Conservation (phyloP, 2,888 invertebrate species). For the Teleogryllus oceanicus region DNA sequence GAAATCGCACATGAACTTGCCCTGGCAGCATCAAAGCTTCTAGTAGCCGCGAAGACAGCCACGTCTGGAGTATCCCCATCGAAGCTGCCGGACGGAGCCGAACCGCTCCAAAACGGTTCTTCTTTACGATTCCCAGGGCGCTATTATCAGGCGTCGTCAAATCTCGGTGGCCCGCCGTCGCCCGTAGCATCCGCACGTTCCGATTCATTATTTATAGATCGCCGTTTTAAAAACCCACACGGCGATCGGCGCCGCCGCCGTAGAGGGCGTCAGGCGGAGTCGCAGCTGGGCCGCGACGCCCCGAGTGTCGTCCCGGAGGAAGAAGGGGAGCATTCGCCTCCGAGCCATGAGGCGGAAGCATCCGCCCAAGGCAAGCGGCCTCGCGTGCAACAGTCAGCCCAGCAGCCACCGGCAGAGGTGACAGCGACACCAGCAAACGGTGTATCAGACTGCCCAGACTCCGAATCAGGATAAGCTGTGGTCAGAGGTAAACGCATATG, state of each 20-base stretch:
- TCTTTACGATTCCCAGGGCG: conserved; percentile 18
- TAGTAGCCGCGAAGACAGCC: neutral
- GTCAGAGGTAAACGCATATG: no score
- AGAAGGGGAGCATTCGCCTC: conserved; percentile 1
- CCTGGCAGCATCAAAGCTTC: neutral
- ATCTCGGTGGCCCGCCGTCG: conserved; percentile 1
- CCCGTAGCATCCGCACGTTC: conserved; percentile 1
- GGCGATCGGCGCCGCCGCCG: neutral
- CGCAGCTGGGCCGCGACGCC: conserved; percentile 8
- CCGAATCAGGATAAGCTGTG: neutral
- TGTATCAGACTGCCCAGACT: neutral
- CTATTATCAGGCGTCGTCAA: conserved; percentile 18
- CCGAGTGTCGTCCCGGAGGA: neutral
- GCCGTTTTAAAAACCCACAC: conserved; percentile 18
- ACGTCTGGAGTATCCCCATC: neutral
- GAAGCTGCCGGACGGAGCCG: neutral
- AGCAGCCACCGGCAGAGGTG: neutral
- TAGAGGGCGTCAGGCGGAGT: neutral
- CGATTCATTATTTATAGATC: conserved; percentile 7
- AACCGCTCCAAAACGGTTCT: neutral
- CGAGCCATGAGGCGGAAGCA: neutral
- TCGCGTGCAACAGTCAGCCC: neutral
- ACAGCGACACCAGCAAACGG: neutral
- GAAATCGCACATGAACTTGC: conserved; percentile 1
- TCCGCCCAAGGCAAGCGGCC: neutral